phyloP scores from a whole-genome alignment of 2,888 invertebrate genomes.

The Athrips mouffetella region DNA sequence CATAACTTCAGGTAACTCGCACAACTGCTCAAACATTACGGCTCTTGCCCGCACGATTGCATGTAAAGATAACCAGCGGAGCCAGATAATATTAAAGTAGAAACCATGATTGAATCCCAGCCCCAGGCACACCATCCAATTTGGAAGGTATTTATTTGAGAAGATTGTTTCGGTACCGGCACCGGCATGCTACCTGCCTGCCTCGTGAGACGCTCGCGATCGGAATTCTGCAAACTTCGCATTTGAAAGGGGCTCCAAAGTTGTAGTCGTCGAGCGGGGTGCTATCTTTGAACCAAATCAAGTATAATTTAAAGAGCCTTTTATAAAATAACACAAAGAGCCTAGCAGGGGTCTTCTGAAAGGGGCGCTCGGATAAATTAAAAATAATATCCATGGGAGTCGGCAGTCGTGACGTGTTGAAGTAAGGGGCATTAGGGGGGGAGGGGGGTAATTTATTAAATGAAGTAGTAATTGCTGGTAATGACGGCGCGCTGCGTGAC shows the following conservation, averaged over 20 bases:
- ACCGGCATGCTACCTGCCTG: background rate
- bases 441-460: slow-evolving; percentile 5
- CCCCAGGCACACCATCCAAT: no score
- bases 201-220: background rate
- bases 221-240: slow-evolving; percentile 5
- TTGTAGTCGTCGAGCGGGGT: slow-evolving; percentile 6
- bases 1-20: no score
- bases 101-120: no score
- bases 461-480: slow-evolving; percentile 2
- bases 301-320: slow-evolving; percentile 4
- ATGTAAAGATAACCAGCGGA: no score
- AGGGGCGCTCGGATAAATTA: slow-evolving; percentile 8
- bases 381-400: slow-evolving; percentile 5
- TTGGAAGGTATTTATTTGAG: slow-evolving; percentile 1
- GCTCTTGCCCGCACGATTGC: no score
- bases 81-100: no score
- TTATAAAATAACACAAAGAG: slow-evolving; percentile 4
- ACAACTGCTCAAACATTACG: no score
- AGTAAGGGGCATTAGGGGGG: no score
- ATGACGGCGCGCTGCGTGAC: slow-evolving; percentile 6
- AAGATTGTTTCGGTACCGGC: background rate
- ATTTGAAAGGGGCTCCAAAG: slow-evolving; percentile 4
- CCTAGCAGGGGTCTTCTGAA: slow-evolving; percentile 4
- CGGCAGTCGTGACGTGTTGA: background rate
- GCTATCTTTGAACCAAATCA: slow-evolving; percentile 4